A percentile compares a stretch with the other conserved stretches of the same genome.
Conservation (phyloP, 2,113 vertebrate species). For the Sphyrna mokarran region DNA sequence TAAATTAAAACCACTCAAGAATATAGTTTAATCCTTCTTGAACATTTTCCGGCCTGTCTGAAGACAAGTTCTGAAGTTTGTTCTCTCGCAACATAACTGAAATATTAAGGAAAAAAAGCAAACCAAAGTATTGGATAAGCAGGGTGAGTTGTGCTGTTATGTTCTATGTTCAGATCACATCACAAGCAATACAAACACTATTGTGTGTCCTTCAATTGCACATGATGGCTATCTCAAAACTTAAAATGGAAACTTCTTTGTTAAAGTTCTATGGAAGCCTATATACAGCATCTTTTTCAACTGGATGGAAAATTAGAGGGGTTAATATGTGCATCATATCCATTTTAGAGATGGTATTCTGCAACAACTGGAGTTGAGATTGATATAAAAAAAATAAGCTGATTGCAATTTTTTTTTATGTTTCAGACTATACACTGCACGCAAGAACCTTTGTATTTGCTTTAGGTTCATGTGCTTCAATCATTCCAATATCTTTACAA, state of each 20-base stretch:
- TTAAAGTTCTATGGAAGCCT: neutral
- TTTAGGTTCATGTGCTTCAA: neutral
- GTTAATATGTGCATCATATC: neutral
- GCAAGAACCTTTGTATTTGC: neutral
- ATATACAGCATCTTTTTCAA: neutral
- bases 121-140: neutral
- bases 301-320: neutral
- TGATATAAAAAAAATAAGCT: neutral
- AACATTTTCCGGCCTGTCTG: neutral
- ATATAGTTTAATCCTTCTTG: neutral
- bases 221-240: neutral
- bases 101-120: neutral
- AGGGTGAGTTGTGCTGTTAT: neutral
- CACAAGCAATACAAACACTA: neutral
- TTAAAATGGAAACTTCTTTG: neutral
- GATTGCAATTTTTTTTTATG: neutral
- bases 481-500: neutral
- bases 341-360: neutral
- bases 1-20: neutral
- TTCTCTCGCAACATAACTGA: neutral
- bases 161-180: neutral
- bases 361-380: neutral
- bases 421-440: neutral
- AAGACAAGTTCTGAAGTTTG: neutral
- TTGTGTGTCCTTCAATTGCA: neutral